phyloP scores from a whole-genome alignment of 2,113 vertebrate species.

The Spizaetus ornatus region DNA sequence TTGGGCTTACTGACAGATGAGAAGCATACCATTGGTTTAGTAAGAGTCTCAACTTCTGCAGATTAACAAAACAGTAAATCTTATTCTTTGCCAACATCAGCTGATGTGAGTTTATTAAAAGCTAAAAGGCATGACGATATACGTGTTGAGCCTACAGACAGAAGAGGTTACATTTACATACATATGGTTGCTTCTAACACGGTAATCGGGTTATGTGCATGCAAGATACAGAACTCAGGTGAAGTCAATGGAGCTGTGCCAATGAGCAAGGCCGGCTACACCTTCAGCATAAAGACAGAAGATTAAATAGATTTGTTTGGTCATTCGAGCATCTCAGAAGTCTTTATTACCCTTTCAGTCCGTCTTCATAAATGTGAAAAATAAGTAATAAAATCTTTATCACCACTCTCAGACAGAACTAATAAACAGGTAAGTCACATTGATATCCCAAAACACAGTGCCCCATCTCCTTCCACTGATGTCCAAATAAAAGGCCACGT shows the following conservation, averaged over 20 bases:
- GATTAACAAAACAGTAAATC: constrained; percentile 11
- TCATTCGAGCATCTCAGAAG: not conserved
- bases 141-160: not conserved
- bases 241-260: not conserved
- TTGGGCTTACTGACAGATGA: constrained; percentile 39
- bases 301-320: not conserved
- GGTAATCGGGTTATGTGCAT: not conserved
- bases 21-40: not conserved
- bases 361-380: not conserved
- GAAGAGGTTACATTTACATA: not conserved
- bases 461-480: not conserved
- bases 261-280: not conserved
- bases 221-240: not conserved
- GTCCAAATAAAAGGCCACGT: not conserved
- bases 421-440: not conserved
- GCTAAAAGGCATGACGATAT: not conserved
- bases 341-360: not conserved
- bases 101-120: not conserved
- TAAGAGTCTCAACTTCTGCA: not conserved
- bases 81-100: constrained; percentile 5
- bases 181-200: not conserved
- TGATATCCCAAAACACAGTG: not conserved
- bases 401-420: not conserved
- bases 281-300: not conserved
- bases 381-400: constrained; percentile 34